Base-by-base conservation (phyloP, 2,113 vertebrate species). In the Nothoprocta perdicaria region DNA sequence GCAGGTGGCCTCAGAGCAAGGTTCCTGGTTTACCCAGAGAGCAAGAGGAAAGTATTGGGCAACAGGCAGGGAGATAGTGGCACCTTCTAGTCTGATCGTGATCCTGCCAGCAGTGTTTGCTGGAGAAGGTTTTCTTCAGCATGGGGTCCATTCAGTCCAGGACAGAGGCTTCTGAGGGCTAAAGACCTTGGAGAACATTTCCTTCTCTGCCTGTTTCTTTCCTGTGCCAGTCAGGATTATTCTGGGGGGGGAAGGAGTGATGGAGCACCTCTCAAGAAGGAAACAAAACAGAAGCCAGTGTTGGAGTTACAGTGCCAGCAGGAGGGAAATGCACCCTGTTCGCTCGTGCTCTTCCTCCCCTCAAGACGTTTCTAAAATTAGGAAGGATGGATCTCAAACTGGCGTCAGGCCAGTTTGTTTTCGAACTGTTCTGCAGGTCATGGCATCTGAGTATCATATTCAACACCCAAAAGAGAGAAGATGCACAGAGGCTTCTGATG, bases 401-500 rank as follows among this genome's bases (percentile, higher is more conserved):
- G 52, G 33, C 61, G 41, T 67, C 41, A 75, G 31, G 73, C 31
- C 80, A 55, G 6, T 35, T 80, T 12, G 2, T 2, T 74, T 75
- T 73, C 33, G 35, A 67, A 6, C 26, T 43, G 2, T 31, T 62
- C 55, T 80, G 50, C 21, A 80, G 24, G n/a, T 77, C 16, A 48
- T 11, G 19, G 60, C 40, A 53, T 55, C 72, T 6, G 5, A 76
- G 33, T 35, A n/a, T 76, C 62, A 24, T 17, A 16, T 85, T 82
- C 35, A 53, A 21, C n/a, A 53, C 29, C 68, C 82, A 22, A 15
- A 62, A 55, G 15, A 46, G 52, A 63, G 57, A 86, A 84, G 57
- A 12, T 0, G 7, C 50, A 29, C 31, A 1, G 2, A 71, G 60
- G 33, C 46, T 41, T 73, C 52, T 21, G 33, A 40, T 0, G 22